A percentile compares a stretch with the other conserved stretches of the same genome.
phyloP scores from a whole-genome alignment of 2,888 invertebrate genomes.

The Aspidapion aeneum region DNA sequence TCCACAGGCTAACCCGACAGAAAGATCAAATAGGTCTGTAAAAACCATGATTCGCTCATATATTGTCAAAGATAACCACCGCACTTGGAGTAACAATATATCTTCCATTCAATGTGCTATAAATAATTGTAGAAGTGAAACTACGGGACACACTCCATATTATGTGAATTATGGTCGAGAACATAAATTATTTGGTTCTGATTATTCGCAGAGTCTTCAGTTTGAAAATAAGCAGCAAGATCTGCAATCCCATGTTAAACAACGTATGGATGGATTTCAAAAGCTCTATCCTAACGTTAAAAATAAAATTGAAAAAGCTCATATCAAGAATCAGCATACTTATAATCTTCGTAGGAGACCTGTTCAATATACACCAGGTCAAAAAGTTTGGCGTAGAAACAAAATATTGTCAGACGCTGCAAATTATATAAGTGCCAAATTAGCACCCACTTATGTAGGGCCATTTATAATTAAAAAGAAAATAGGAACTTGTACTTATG shows the following conservation, averaged over 20 bases:
- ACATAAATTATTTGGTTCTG: background rate
- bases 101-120: background rate
- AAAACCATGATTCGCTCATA: conserved; percentile 8
- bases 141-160: no score
- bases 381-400: conserved; percentile 15
- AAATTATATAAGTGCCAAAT: conserved; percentile 14
- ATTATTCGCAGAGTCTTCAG: background rate
- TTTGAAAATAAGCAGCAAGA: no score
- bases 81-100: background rate
- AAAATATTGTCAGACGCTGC: conserved; percentile 12
- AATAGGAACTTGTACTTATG: conserved; percentile 17
- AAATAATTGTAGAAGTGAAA: no score
- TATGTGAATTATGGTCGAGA: conserved; percentile 1
- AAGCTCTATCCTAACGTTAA: background rate
- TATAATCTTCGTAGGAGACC: conserved; percentile 8
- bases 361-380: background rate
- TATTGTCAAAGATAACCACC: background rate
- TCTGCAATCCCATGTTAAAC: background rate
- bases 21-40: conserved; percentile 4
- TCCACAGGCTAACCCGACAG: conserved; percentile 10
- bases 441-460: conserved; percentile 18
- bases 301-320: background rate
- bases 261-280: background rate
- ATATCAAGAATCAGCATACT: background rate
- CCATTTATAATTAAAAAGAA: conserved; percentile 14